phyloP scores from a whole-genome alignment of 2,888 invertebrate species.

The Stenchaetothrips biformis region DNA sequence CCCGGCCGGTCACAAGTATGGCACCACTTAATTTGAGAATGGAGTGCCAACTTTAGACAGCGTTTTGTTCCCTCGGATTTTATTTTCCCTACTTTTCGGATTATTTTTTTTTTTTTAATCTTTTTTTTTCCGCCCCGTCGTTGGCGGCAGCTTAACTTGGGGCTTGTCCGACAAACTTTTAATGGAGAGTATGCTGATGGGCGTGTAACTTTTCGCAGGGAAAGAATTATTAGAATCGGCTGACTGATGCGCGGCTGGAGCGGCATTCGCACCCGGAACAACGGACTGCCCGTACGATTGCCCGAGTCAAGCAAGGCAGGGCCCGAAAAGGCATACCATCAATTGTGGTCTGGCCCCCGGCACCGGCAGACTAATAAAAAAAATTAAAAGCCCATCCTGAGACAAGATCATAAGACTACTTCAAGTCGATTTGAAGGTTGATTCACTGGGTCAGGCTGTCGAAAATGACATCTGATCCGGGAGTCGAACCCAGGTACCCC shows the following conservation, averaged over 20 bases:
- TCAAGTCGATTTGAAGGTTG: too few species aligned
- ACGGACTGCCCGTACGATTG: too few species aligned
- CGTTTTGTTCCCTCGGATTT: neutral
- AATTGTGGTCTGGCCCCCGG: too few species aligned
- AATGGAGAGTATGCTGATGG: slow-evolving; percentile 24
- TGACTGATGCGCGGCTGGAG: neutral
- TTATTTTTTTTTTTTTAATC: neutral
- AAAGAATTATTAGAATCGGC: slow-evolving; percentile 4
- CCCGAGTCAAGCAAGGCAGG: too few species aligned
- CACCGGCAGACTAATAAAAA: too few species aligned
- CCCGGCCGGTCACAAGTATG: neutral
- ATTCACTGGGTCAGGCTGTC: too few species aligned
- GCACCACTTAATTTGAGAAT: slow-evolving; percentile 23
- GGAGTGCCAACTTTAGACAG: slow-evolving; percentile 13
- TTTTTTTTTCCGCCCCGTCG: neutral
- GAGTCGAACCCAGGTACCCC: too few species aligned
- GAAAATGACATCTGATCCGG: too few species aligned
- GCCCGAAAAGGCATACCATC: neutral
- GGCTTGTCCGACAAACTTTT: slow-evolving; percentile 18
- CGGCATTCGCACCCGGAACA: neutral
- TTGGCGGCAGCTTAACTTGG: neutral
- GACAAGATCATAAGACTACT: too few species aligned
- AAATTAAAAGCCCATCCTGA: too few species aligned
- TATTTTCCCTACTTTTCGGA: neutral
- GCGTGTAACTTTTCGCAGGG: slow-evolving; percentile 6